phyloP scores from a whole-genome alignment of 2,888 invertebrate genomes.

The Agrochola circellaris region DNA sequence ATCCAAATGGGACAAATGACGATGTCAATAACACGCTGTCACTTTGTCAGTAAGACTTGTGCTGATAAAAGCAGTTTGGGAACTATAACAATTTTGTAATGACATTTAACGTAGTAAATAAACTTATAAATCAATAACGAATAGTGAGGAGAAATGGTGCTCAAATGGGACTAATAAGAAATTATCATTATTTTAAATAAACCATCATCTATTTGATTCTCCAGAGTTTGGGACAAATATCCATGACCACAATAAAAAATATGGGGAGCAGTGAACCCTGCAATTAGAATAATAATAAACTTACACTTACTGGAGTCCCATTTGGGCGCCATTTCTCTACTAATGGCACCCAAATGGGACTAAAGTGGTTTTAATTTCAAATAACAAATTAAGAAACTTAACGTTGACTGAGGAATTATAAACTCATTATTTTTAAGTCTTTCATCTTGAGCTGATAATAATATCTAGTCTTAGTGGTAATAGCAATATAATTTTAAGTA shows the following conservation, averaged over 20 bases:
- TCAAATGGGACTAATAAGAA: neutral
- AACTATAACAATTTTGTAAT: neutral
- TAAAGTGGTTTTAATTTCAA: neutral
- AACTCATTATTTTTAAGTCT: neutral
- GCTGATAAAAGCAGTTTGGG: neutral
- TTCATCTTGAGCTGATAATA: neutral
- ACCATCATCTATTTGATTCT: neutral
- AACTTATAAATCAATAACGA: neutral
- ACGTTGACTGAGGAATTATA: neutral
- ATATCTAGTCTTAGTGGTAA: slow-evolving; percentile 8
- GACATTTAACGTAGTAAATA: neutral
- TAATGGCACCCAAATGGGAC: slow-evolving; percentile 28
- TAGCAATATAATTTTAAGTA: slow-evolving; percentile 1
- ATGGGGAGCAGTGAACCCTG: too few species aligned
- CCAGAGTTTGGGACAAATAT: neutral
- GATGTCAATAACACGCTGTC: neutral
- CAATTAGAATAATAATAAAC: neutral
- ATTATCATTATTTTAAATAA: neutral
- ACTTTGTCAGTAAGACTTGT: neutral
- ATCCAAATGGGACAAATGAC: neutral
- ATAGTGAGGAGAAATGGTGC: neutral
- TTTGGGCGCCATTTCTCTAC: slow-evolving; percentile 24
- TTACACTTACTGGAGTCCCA: neutral
- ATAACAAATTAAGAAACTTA: neutral
- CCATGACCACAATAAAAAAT: neutral